These are phyloP conservation scores for Lepidocyrtoides sp. DNA, from an alignment of 2,888 invertebrate species.

Conservation along the genomic window DNA sequence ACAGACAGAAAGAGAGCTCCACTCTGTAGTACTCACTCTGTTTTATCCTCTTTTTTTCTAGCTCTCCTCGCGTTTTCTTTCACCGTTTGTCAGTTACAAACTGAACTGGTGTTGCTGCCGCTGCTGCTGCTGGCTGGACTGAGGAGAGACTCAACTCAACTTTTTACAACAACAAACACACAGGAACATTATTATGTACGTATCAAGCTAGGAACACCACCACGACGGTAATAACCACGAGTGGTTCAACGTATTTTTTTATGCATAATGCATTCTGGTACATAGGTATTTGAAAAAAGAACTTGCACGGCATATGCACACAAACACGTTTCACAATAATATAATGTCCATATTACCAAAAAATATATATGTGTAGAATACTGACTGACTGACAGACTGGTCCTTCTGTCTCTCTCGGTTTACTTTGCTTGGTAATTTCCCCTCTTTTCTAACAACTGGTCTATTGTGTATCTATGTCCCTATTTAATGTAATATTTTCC, in stretches of 20 bases:
- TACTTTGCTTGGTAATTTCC: conserved; percentile 2
- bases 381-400: conserved; percentile 23
- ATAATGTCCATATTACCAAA: conserved; percentile 22
- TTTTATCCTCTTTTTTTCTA: background rate
- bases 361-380: too few species aligned
- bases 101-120: conserved; percentile 17
- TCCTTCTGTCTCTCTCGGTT: background rate
- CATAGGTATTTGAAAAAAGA: conserved; percentile 19
- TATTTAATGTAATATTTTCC: conserved; percentile 34
- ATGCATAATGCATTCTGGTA: conserved; percentile 38
- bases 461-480: conserved; percentile 23
- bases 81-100: conserved; percentile 77
- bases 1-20: conserved; percentile 24
- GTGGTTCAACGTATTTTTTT: background rate
- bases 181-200: background rate
- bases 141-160: conserved; percentile 22
- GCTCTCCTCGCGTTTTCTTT: conserved; percentile 59
- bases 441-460: conserved; percentile 27
- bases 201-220: conserved; percentile 18
- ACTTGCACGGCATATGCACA: background rate
- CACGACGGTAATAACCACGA: background rate
- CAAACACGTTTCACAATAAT: conserved; percentile 42
- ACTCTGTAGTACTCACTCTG: background rate
- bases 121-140: conserved; percentile 18
- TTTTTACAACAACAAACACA: conserved; percentile 36